These are phyloP conservation scores for Salmo trutta DNA, from an alignment of 2,797 vertebrate genomes.

Conservation along the genomic window DNA sequence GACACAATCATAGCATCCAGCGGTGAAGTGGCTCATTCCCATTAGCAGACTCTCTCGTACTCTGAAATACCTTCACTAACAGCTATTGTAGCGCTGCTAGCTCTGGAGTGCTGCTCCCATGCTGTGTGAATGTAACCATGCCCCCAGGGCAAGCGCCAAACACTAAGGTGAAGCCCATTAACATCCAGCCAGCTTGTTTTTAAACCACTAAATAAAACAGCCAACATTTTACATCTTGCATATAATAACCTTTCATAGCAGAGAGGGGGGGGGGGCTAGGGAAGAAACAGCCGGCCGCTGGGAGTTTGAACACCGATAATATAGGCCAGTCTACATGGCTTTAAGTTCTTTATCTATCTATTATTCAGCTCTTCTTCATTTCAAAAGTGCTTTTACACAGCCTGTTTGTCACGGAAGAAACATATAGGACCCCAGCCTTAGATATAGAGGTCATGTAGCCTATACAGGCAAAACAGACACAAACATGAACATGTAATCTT, in stretches of 20 bases:
- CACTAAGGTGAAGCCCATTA: slow-evolving; percentile 74
- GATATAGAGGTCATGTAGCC: no score
- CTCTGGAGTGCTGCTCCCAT: slow-evolving; percentile 59
- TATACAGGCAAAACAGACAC: no score
- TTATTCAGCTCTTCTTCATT: background rate
- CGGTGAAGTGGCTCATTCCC: slow-evolving; percentile 65
- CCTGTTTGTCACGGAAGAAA: background rate
- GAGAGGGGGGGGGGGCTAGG: slow-evolving; percentile 23
- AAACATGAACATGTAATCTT: background rate
- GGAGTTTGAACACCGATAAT: slow-evolving; percentile 21
- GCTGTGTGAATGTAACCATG: slow-evolving; percentile 53
- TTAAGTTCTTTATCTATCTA: background rate
- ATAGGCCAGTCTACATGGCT: background rate
- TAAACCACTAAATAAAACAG: slow-evolving; percentile 72
- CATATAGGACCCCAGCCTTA: background rate
- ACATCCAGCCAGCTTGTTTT: slow-evolving; percentile 67
- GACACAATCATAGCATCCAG: slow-evolving; percentile 63
- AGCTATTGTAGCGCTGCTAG: slow-evolving; percentile 30
- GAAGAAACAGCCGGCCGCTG: slow-evolving; percentile 27
- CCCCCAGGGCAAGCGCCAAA: slow-evolving; percentile 59
- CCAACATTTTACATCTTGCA: slow-evolving; percentile 43
- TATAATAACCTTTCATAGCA: slow-evolving; percentile 53
- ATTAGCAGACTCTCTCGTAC: slow-evolving; percentile 64
- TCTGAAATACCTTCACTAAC: slow-evolving; percentile 71
- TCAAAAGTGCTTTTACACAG: background rate